A percentile compares a stretch with the other conserved stretches of the same genome.
Evolutionary conservation across 2,113 vertebrate genomes (phyloP).

Genomic region (Anthoscopus minutus): DNA sequence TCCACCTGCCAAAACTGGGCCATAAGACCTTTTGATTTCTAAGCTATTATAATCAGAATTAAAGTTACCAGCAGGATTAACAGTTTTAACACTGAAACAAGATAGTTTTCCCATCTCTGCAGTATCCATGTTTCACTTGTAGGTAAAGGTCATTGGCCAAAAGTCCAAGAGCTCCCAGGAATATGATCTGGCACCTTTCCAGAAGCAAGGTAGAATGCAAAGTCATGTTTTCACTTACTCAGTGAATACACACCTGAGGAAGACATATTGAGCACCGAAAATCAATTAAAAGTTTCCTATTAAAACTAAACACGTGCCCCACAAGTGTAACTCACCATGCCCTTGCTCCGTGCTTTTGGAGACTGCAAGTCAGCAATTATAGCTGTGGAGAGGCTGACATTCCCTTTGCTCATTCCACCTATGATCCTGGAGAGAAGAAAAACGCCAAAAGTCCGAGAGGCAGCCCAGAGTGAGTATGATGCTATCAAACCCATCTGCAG

Average conservation of each 20-base stretch:
- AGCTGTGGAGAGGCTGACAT: slow-evolving; percentile 91
- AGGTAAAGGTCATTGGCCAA: not conserved
- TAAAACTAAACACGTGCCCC: not conserved
- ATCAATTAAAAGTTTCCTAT: not conserved
- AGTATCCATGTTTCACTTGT: not conserved
- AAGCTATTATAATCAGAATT: not conserved
- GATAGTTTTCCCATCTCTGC: not conserved
- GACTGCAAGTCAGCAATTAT: slow-evolving; percentile 86
- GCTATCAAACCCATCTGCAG: slow-evolving; percentile 81
- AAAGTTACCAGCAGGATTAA: not conserved
- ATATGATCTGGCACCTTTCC: not conserved
- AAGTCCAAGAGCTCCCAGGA: not conserved
- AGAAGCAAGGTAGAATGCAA: not conserved
- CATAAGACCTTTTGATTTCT: not conserved
- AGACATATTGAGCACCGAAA: not conserved
- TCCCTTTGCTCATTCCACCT: slow-evolving; percentile 92
- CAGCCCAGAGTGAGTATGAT: slow-evolving; percentile 88
- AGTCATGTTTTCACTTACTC: not conserved
- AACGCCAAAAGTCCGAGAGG: slow-evolving; percentile 83
- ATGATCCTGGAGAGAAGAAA: slow-evolving; percentile 91
- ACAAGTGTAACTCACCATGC: slow-evolving; percentile 82
- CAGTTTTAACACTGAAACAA: not conserved
- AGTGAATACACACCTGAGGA: not conserved
- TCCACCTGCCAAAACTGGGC: not conserved
- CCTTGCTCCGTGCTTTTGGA: slow-evolving; percentile 81